Conservation (phyloP, 2,797 vertebrate species). For the Champsocephalus gunnari region DNA sequence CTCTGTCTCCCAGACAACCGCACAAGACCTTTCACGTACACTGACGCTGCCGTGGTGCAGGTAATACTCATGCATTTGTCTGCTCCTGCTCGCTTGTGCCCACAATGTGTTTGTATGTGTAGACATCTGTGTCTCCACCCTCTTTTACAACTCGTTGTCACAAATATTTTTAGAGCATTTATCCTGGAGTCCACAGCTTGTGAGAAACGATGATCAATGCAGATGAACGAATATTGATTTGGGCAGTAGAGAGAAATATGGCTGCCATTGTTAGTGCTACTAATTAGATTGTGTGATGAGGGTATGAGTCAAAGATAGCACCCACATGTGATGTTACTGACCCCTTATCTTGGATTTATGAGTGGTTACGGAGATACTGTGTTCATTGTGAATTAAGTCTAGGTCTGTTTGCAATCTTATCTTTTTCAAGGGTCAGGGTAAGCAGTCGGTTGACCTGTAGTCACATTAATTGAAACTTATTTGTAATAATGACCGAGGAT, state of each 20-base stretch:
- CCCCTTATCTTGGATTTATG: slow-evolving; percentile 51
- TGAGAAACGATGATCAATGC: slow-evolving; percentile 63
- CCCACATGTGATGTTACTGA: slow-evolving; percentile 47
- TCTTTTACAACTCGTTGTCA: slow-evolving; percentile 16
- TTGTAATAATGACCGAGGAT: slow-evolving; percentile 38
- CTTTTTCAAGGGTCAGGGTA: slow-evolving; percentile 38
- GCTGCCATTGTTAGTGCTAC: slow-evolving; percentile 45
- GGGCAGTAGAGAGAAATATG: slow-evolving; percentile 38
- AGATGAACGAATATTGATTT: slow-evolving; percentile 68
- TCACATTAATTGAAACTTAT: slow-evolving; percentile 25
- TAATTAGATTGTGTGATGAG: slow-evolving; percentile 59
- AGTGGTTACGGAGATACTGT: slow-evolving; percentile 49
- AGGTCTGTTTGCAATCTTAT: slow-evolving; percentile 36
- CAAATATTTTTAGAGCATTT: slow-evolving; percentile 44
- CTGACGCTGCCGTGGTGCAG: slow-evolving; percentile 17
- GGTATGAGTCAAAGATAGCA: slow-evolving; percentile 34
- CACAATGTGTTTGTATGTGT: slow-evolving; percentile 2
- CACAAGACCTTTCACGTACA: slow-evolving; percentile 16
- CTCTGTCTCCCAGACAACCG: slow-evolving; percentile 65
- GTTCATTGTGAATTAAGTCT: slow-evolving; percentile 28
- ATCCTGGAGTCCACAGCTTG: slow-evolving; percentile 51
- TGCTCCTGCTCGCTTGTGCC: neutral
- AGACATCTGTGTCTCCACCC: neutral
- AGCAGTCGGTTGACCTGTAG: slow-evolving; percentile 12
- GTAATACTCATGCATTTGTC: neutral